These are phyloP conservation scores for Bolborhynchus lineola DNA, from an alignment of 2,113 vertebrate species.

Conservation along the genomic window DNA sequence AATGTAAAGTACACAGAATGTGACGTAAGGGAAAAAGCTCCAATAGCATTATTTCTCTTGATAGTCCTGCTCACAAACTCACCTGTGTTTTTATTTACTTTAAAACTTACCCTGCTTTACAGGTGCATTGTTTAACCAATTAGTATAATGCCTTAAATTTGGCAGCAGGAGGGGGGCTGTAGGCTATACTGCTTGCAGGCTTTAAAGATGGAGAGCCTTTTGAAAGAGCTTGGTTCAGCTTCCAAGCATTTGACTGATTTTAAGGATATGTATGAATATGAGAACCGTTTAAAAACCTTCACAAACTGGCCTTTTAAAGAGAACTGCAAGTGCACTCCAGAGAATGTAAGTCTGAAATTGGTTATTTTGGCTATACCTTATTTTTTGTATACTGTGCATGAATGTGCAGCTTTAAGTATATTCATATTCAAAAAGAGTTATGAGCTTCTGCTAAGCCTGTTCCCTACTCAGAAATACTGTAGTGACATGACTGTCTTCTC, in stretches of 20 bases:
- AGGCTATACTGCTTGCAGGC: rapidly evolving
- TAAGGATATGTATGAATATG: slow-evolving; percentile 76
- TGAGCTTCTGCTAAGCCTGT: background rate
- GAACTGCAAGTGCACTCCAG: slow-evolving; percentile 79
- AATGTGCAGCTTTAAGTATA: background rate
- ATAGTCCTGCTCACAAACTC: background rate
- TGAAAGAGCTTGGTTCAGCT: background rate
- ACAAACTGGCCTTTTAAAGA: slow-evolving; percentile 80
- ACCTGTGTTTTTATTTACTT: background rate
- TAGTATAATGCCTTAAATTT: background rate
- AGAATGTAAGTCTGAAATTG: slow-evolving; percentile 70
- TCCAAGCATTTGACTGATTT: slow-evolving; percentile 34
- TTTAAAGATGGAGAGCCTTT: background rate
- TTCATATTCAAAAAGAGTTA: background rate
- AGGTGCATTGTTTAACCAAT: slow-evolving; percentile 2
- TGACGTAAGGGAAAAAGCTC: rapidly evolving
- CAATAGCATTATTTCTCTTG: background rate
- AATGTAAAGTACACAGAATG: background rate
- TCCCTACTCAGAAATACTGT: background rate
- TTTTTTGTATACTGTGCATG: background rate
- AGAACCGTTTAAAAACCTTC: slow-evolving; percentile 75
- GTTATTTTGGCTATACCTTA: background rate
- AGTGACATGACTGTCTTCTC: background rate
- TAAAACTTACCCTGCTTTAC: background rate
- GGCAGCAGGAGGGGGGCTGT: background rate